Base-by-base conservation (phyloP, 2,888 invertebrate genomes). In the Megamerina dolium region DNA sequence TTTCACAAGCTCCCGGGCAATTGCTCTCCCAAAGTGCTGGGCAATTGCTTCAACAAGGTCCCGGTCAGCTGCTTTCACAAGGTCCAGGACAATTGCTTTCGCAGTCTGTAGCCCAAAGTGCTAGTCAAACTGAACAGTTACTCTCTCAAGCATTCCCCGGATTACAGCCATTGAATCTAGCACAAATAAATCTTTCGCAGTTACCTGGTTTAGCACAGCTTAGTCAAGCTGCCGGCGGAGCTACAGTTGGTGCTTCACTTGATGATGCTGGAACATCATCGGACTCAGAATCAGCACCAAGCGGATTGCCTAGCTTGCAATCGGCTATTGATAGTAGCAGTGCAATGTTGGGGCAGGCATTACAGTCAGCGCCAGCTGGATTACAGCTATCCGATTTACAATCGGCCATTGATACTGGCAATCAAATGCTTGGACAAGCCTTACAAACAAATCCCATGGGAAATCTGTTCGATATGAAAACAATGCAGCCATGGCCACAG, bases 341-440 rank as follows among this genome's bases (percentile, higher is more conserved):
- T 17, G 46, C 49, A 12, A 20, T 60, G 39, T 27, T 60, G 6
- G 50, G 55, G 4, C 52, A 49, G 26, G 48, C 53, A 2, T 16
- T 51, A 5, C 47, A 42, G 1, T 39, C 43, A 3, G 37, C 41
- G 2, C 5, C 37, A 13, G 30, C 32, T 17, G 37, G 29, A 10
- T 37, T 43, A 14, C 19, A 30, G 18, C 17, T 43, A 4, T 32
- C 43, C 14, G 32, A 37, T 14, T 18, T 43, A 26, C 43, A 43
- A 27, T n/a, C 43, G 9, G 37, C 33, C 12, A 18, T 43, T 26
- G 43, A 43, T 43, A 20, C 35, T 9, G 32, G 43, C 8, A 13
- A 13, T 14, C 37, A 41, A 41, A 37, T 41, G 30, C 13, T 45
- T 3, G 33, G 45, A 19, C 32, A 37, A 12, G 14, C 14, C 10